Conservation (phyloP, 2,888 invertebrate genomes). For the Podabrus alpinus region DNA sequence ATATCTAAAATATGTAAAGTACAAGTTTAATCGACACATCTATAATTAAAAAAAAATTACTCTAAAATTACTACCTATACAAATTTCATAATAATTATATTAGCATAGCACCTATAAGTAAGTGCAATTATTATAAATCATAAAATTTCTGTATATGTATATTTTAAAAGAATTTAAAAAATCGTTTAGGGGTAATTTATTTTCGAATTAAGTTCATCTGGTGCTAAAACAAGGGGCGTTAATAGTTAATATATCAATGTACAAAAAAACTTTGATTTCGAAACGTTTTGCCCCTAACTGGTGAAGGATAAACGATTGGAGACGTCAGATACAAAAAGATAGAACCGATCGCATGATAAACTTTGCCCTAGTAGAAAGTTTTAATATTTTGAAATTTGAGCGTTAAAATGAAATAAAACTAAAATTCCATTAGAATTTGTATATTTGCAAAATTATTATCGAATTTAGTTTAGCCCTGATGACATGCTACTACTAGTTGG, state of each 20-base stretch:
- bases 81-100: not conserved
- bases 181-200: not conserved
- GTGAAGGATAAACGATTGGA: not conserved
- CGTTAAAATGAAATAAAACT: not conserved
- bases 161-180: not conserved
- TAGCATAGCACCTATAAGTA: not conserved
- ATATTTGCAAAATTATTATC: not conserved
- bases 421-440: not conserved
- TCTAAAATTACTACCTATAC: not conserved
- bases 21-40: not conserved
- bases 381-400: not conserved
- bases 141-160: not conserved
- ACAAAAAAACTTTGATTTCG: not conserved
- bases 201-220: not conserved
- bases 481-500: conserved; percentile 8
- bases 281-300: not conserved
- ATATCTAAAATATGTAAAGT: conserved; percentile 2
- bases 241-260: conserved; percentile 19
- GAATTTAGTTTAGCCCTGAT: not conserved
- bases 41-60: not conserved
- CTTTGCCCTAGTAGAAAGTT: not conserved
- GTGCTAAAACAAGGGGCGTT: conserved; percentile 21
- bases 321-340: not conserved
- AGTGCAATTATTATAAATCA: not conserved
- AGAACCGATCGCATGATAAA: not conserved